phyloP scores from a whole-genome alignment of 2,113 vertebrate species.

The Miniopterus natalensis region DNA sequence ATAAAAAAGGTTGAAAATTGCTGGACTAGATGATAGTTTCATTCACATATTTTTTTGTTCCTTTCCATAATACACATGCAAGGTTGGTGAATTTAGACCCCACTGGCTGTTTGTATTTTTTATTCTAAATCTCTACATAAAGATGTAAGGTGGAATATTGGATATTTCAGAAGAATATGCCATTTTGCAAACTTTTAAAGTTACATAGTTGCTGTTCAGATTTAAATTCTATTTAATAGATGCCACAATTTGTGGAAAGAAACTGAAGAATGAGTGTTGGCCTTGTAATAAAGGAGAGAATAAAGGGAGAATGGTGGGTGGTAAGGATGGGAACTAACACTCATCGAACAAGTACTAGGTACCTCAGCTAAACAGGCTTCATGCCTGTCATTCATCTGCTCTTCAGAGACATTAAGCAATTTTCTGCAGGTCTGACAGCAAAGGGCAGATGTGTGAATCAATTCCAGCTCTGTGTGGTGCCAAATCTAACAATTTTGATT shows the following conservation, averaged over 20 bases:
- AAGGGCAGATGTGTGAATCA: neutral
- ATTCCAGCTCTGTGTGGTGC: neutral
- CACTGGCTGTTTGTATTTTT: neutral
- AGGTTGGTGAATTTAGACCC: neutral
- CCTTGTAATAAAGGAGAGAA: neutral
- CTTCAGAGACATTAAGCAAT: neutral
- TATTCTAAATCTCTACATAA: neutral
- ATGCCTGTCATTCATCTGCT: neutral
- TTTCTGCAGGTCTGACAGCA: neutral
- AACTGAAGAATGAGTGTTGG: neutral
- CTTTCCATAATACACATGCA: neutral
- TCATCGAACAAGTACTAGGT: neutral
- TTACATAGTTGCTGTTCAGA: neutral
- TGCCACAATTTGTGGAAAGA: slow-evolving; percentile 4
- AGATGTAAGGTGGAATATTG: neutral
- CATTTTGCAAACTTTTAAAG: neutral
- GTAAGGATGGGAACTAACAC: neutral
- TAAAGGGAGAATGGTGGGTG: neutral
- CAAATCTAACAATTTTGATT: neutral
- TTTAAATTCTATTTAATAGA: slow-evolving; percentile 55
- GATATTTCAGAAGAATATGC: neutral
- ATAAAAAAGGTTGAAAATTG: neutral
- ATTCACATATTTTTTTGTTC: neutral
- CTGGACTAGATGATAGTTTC: neutral
- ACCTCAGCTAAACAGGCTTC: neutral